phyloP scores from a whole-genome alignment of 2,888 invertebrate species.

The Boloria selene region DNA sequence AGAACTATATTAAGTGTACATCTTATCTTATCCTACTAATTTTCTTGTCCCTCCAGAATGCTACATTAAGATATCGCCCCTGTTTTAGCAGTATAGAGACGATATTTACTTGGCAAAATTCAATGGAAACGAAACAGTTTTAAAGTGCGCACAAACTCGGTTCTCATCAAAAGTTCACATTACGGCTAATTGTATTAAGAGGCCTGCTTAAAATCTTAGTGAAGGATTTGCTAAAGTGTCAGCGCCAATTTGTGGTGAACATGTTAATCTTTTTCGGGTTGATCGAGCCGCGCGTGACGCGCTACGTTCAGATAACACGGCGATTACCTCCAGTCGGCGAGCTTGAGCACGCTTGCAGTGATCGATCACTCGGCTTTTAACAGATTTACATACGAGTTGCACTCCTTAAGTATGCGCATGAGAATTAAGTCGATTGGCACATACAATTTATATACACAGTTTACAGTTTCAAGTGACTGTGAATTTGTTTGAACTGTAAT shows the following conservation, averaged over 20 bases:
- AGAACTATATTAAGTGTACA: too few relatives aligned
- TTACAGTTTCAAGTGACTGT: not conserved
- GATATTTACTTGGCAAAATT: conserved; percentile 45
- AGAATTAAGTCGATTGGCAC: conserved; percentile 5
- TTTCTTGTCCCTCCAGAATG: too few relatives aligned
- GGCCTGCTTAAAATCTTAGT: conserved; percentile 39
- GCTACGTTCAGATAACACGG: conserved; percentile 55
- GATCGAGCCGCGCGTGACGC: conserved; percentile 54
- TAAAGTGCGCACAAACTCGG: conserved; percentile 52
- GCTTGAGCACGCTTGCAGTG: conserved; percentile 44
- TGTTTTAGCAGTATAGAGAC: conserved; percentile 36
- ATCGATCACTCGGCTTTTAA: conserved; percentile 53
- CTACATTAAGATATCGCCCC: not conserved
- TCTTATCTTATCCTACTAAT: too few relatives aligned
- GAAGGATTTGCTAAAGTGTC: conserved; percentile 48
- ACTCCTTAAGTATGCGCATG: conserved; percentile 20
- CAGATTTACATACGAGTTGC: conserved; percentile 26
- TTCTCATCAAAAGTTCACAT: conserved; percentile 54
- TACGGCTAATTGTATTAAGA: conserved; percentile 41
- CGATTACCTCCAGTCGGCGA: conserved; percentile 48
- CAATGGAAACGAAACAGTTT: conserved; percentile 57
- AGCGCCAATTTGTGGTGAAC: conserved; percentile 56
- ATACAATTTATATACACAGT: not conserved
- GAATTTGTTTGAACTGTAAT: too few relatives aligned
- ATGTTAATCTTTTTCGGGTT: conserved; percentile 67